Conservation (phyloP, 1,140 invertebrate genomes). For the Hypothenemus hampei region DNA sequence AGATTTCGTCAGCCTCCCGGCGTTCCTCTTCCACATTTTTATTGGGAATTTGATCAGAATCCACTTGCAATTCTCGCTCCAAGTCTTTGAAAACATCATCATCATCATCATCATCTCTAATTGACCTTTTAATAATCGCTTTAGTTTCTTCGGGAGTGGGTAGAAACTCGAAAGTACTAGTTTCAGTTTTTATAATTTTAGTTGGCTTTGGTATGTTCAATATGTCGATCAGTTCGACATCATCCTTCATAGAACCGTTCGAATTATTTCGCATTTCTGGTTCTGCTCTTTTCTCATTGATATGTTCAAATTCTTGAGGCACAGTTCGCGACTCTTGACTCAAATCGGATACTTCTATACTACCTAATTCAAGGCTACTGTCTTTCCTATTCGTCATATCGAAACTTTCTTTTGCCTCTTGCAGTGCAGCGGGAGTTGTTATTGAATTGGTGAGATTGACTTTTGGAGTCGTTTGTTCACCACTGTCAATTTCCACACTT, state of each 20-base stretch:
- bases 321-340: constrained; percentile 1
- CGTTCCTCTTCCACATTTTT: constrained; percentile 28
- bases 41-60: constrained; percentile 5
- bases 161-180: constrained; percentile 15
- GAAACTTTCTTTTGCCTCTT: constrained; percentile 7
- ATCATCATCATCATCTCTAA: constrained; percentile 22
- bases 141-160: constrained; percentile 27
- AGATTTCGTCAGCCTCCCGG: constrained; percentile 35
- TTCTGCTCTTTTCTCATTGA: neutral
- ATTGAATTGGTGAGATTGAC: constrained; percentile 24
- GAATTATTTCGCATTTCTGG: constrained; percentile 6
- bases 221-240: constrained; percentile 27
- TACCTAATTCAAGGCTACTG: constrained; percentile 6
- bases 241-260: neutral
- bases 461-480: constrained; percentile 35
- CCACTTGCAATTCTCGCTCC: constrained; percentile 29
- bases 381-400: constrained; percentile 27
- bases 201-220: constrained; percentile 25
- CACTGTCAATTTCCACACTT: constrained; percentile 38
- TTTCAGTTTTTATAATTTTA: constrained; percentile 13
- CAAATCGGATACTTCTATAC: constrained; percentile 8
- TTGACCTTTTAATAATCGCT: constrained; percentile 28
- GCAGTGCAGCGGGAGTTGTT: neutral
- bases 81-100: constrained; percentile 36
- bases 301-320: constrained; percentile 14